Percentiles rank a stretch among this genome's conserved stretches.
Conservation (phyloP, 2,797 vertebrate species). For the Sebastolobus altivelis region DNA sequence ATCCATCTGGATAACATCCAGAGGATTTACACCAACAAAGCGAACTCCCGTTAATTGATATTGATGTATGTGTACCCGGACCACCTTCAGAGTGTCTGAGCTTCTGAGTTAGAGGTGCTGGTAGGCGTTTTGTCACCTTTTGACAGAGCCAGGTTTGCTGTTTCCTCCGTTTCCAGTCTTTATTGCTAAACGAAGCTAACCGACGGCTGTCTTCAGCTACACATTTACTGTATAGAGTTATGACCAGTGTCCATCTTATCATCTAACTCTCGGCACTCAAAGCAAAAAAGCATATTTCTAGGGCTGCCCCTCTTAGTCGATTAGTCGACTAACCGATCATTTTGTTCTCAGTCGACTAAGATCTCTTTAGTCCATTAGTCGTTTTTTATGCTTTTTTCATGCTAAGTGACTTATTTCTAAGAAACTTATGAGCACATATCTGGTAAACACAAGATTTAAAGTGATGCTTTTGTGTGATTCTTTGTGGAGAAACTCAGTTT, state of each 20-base stretch:
- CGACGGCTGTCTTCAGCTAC: background rate
- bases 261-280: background rate
- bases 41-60: slow-evolving; percentile 14
- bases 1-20: slow-evolving; percentile 35
- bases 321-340: too few relatives aligned
- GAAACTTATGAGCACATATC: too few relatives aligned
- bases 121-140: background rate
- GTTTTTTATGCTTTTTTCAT: too few relatives aligned
- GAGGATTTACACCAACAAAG: slow-evolving; percentile 11
- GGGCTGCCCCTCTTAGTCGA: too few relatives aligned
- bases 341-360: too few relatives aligned
- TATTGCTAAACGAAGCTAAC: background rate
- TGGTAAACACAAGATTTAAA: too few relatives aligned
- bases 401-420: too few relatives aligned
- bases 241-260: too few relatives aligned
- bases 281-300: background rate
- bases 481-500: too few relatives aligned
- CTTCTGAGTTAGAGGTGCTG: background rate
- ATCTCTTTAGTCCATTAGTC: too few relatives aligned
- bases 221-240: background rate
- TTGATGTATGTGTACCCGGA: background rate
- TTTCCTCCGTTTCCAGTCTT: background rate
- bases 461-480: too few relatives aligned
- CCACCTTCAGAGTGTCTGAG: background rate
- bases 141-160: background rate